Evolutionary conservation across 1,140 invertebrate genomes (phyloP).

Genomic region (Bombus picipes): DNA sequence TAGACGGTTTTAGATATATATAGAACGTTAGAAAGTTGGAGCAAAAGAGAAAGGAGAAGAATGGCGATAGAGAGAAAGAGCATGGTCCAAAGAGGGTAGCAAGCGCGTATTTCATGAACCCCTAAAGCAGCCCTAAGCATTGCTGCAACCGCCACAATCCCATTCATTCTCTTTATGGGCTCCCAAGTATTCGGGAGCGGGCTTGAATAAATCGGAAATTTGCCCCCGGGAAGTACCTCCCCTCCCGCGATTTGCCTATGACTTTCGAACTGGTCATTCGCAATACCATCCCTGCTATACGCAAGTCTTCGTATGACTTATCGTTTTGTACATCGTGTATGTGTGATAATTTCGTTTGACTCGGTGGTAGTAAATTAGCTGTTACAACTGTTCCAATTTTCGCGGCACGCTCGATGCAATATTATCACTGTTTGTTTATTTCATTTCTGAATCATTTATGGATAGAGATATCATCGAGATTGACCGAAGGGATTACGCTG

Average conservation of each 20-base stretch:
- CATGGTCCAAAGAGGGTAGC: conserved; percentile 49
- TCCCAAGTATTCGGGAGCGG: conserved; percentile 77
- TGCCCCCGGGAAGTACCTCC: conserved; percentile 60
- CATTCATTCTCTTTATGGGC: conserved; percentile 81
- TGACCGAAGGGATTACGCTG: neutral
- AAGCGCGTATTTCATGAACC: conserved; percentile 79
- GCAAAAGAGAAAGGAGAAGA: conserved; percentile 24
- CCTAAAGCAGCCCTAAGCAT: conserved; percentile 73
- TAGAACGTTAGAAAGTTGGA: conserved; percentile 42
- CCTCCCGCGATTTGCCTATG: conserved; percentile 60
- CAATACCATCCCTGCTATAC: conserved; percentile 10
- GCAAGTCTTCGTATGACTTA: conserved; percentile 23
- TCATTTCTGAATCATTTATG: neutral
- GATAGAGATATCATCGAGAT: too few relatives aligned
- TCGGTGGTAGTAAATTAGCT: neutral
- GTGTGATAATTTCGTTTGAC: neutral
- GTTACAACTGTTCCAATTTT: neutral
- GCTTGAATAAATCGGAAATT: conserved; percentile 80
- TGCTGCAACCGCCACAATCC: conserved; percentile 76
- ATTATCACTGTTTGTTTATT: neutral
- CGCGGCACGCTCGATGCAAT: neutral
- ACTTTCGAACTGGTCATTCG: conserved; percentile 64
- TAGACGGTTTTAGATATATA: neutral
- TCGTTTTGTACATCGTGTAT: conserved; percentile 5
- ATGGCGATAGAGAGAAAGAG: conserved; percentile 41